A percentile compares a stretch with the other conserved stretches of the same genome.
phyloP scores from a whole-genome alignment of 2,797 vertebrate species.

The Triplophysa bombifrons region DNA sequence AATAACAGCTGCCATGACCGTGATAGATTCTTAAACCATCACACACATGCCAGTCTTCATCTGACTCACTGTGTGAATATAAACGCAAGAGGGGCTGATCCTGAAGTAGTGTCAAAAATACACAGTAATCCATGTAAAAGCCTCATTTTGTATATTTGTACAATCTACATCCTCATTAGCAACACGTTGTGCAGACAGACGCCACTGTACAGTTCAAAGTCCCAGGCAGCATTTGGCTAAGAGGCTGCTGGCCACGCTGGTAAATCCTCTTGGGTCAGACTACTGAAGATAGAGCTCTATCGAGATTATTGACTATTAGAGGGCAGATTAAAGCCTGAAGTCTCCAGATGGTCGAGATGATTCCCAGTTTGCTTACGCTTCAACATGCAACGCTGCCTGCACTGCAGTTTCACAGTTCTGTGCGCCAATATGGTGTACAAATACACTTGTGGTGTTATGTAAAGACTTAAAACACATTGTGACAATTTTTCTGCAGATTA shows the following conservation, averaged over 20 bases:
- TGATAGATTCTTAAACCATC: conserved; percentile 68
- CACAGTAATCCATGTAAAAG: neutral
- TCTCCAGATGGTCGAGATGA: conserved; percentile 42
- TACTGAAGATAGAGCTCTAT: conserved; percentile 34
- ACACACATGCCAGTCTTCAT: conserved; percentile 68
- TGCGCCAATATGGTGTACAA: neutral
- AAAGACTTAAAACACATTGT: neutral
- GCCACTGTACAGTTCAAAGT: neutral
- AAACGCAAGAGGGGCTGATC: neutral
- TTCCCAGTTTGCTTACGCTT: conserved; percentile 17
- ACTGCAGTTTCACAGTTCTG: neutral
- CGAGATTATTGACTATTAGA: conserved; percentile 52
- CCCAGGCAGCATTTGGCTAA: neutral
- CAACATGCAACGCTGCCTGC: neutral
- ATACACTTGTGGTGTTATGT: neutral
- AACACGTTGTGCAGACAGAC: neutral
- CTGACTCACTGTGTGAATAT: conserved; percentile 46
- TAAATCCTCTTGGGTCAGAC: conserved; percentile 35
- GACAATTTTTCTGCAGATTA: neutral
- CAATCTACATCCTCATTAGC: neutral
- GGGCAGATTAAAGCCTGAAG: conserved; percentile 46
- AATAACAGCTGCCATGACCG: conserved; percentile 46
- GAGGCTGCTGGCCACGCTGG: conserved; percentile 12
- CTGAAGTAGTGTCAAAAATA: conserved; percentile 22
- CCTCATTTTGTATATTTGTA: neutral